Base-by-base conservation (phyloP, 2,113 vertebrate species). In the Zosterops japonicus region DNA sequence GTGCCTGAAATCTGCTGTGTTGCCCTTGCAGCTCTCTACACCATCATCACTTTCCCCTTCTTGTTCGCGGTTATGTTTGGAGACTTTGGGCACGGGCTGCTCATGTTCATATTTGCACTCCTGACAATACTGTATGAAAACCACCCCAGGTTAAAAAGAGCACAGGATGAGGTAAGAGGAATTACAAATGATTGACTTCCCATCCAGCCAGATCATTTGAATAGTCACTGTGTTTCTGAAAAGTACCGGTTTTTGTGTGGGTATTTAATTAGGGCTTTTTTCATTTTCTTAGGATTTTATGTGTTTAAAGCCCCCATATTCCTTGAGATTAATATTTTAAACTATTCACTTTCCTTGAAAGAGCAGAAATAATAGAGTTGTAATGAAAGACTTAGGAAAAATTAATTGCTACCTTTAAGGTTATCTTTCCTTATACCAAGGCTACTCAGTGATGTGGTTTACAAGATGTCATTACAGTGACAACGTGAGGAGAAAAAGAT, bases 11-110 rank as follows among this genome's bases (percentile, higher is more conserved):
- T 33, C 1, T 74, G 35, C 72, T 20, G 3, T 25, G 47, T 63
- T 93, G 72, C 78, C 60, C 60, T 88, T 56, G 16, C 97, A 99
- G 99, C 99, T 94, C 99, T 99, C 39, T 99, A 98, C 42, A 99
- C 99, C 95, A 98, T 99, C 97, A 98, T 99, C 97, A 99, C 99
- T 2, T 99, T 99, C 83, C 99, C 99, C 4, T 99, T 99, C 93
- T 83, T 99, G 89, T 99, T 99, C 12, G 99, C 99, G 0, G 98
- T 99, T 84, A 99, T 99, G 99, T 99, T 99, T 46, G 99, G 99
- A 68, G 99, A 99, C 96, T 96, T 99, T 3, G 99, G 99, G 24
- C 99, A 99, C 5, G 99, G 99, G 28, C 63, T 98, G 3, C 97
- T 99, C 41, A 99, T 99, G 99, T 97, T 98, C 92, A 19, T 99